Evolutionary conservation across 2,113 vertebrate genomes (phyloP).

Genomic region (Symphodus melops): DNA sequence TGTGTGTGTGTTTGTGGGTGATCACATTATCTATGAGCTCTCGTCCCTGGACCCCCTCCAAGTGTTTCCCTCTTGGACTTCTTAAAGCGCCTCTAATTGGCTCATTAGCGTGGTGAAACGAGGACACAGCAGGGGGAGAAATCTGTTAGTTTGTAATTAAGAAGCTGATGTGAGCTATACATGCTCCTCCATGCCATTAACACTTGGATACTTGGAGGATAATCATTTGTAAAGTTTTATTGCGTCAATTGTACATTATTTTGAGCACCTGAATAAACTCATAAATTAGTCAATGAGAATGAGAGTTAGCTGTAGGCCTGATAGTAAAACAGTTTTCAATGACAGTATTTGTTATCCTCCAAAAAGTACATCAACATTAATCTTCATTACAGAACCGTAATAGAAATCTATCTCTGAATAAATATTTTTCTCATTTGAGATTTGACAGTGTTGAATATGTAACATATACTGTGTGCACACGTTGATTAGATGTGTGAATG

Average conservation of each 20-base stretch:
- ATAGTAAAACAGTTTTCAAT: too few relatives aligned
- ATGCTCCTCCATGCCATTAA: not conserved
- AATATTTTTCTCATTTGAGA: too few relatives aligned
- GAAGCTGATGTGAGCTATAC: not conserved
- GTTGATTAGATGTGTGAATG: too few relatives aligned
- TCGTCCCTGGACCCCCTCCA: not conserved
- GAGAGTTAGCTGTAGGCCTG: too few relatives aligned
- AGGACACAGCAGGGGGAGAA: slow-evolving; percentile 3
- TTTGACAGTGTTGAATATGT: too few relatives aligned
- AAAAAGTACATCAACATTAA: too few relatives aligned
- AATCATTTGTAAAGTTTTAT: not conserved
- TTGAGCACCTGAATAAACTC: not conserved
- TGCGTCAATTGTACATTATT: too few relatives aligned
- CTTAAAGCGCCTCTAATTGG: slow-evolving; percentile 34
- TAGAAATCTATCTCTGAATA: too few relatives aligned
- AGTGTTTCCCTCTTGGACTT: not conserved
- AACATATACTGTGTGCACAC: too few relatives aligned
- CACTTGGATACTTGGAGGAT: not conserved
- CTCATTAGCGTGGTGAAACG: slow-evolving; percentile 25
- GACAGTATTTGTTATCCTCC: too few relatives aligned
- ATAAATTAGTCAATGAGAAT: too few relatives aligned
- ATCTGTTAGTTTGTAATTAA: slow-evolving; percentile 17
- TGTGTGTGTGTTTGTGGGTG: not conserved
- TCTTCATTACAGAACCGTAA: too few relatives aligned
- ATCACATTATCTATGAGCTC: not conserved